Evolutionary conservation across 2,888 invertebrate genomes (phyloP).

Genomic region (Sinotaia quadrata): DNA sequence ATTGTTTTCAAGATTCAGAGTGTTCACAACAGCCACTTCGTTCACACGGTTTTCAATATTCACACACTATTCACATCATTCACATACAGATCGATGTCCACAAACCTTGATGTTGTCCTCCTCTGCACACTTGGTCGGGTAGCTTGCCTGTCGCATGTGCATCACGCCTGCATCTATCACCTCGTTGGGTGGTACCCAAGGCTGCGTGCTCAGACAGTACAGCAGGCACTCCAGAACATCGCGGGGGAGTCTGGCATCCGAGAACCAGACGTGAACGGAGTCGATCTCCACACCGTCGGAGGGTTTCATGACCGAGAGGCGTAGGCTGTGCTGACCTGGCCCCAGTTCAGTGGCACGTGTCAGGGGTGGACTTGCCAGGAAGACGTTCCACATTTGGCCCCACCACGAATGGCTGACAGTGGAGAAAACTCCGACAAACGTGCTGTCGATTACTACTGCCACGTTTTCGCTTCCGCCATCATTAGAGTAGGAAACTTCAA

Average conservation of each 20-base stretch:
- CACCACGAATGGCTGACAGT: conserved; percentile 3
- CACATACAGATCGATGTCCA: no score
- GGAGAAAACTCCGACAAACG: conserved; percentile 26
- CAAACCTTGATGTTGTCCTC: conserved; percentile 51
- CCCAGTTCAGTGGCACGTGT: background rate
- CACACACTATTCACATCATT: no score
- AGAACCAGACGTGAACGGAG: conserved; percentile 36
- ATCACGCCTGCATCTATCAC: background rate
- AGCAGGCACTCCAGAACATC: conserved; percentile 44
- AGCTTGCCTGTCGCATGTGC: conserved; percentile 42
- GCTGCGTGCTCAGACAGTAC: conserved; percentile 35
- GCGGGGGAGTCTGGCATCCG: conserved; percentile 30
- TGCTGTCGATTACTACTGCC: conserved; percentile 5
- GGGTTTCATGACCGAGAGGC: conserved; percentile 13
- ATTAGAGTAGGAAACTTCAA: conserved; percentile 30
- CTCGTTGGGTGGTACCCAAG: background rate
- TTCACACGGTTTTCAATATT: no score
- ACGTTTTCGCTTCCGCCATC: conserved; percentile 28
- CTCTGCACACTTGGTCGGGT: conserved; percentile 48
- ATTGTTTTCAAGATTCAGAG: no score
- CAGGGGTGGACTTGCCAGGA: conserved; percentile 18
- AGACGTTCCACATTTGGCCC: conserved; percentile 34
- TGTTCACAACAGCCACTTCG: no score
- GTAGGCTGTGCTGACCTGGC: conserved; percentile 19
- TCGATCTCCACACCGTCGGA: conserved; percentile 53